Conservation (phyloP, 2,888 invertebrate species). For the Limulus polyphemus region DNA sequence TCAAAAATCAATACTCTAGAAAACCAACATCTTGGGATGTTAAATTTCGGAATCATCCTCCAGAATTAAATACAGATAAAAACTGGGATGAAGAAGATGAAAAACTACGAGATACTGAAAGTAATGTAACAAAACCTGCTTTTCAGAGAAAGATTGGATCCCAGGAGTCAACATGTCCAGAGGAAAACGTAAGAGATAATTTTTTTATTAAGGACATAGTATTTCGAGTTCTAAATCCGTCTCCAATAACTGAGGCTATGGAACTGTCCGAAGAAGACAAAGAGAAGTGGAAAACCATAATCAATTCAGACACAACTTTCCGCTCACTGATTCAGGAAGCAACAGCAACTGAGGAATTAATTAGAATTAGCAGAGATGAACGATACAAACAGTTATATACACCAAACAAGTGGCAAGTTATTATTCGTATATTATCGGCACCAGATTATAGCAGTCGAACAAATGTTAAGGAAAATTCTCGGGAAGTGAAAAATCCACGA, state of each 20-base stretch:
- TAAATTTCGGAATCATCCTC: too few relatives aligned
- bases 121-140: too few relatives aligned
- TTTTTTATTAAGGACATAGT: constrained; percentile 33
- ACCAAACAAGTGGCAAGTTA: constrained; percentile 83
- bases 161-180: too few relatives aligned
- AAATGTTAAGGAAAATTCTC: constrained; percentile 10
- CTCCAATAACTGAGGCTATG: constrained; percentile 45
- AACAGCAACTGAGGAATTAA: constrained; percentile 72
- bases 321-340: constrained; percentile 50
- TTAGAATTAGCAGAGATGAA: constrained; percentile 61
- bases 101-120: too few relatives aligned
- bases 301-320: constrained; percentile 73
- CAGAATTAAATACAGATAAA: too few relatives aligned
- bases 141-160: too few relatives aligned
- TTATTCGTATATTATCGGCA: constrained; percentile 24
- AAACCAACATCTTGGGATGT: too few relatives aligned
- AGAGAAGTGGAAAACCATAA: constrained; percentile 77
- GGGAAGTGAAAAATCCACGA: constrained; percentile 28
- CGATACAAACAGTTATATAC: constrained; percentile 70
- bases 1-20: too few relatives aligned
- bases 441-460: constrained; percentile 8
- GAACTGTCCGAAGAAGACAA: constrained; percentile 51
- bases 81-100: too few relatives aligned
- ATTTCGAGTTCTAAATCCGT: constrained; percentile 58
- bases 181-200: too few relatives aligned